Percentiles rank a stretch among this genome's conserved stretches.
Conservation (phyloP, 2,797 vertebrate species). For the Zalophus californianus region DNA sequence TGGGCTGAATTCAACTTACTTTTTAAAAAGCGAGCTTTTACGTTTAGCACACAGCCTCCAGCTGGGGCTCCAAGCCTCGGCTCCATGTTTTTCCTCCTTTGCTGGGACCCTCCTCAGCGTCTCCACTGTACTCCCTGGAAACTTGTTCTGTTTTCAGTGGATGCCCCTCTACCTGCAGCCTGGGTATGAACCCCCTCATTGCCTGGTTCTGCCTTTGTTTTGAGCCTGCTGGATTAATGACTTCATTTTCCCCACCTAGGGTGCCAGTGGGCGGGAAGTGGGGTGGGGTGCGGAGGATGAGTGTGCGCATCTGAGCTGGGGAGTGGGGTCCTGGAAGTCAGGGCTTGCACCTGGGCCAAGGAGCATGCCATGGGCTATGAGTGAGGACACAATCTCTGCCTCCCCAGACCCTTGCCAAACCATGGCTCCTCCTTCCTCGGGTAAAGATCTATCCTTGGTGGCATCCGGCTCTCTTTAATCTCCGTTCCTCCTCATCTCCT, state of each 20-base stretch:
- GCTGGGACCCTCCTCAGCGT: not conserved
- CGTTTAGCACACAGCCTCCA: not conserved
- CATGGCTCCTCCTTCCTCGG: not conserved
- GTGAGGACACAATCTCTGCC: not conserved
- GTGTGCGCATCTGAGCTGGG: no score
- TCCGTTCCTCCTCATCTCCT: not conserved
- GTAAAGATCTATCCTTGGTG: not conserved
- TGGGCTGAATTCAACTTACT: not conserved
- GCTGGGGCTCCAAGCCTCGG: not conserved
- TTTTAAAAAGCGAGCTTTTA: not conserved
- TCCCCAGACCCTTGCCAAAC: not conserved
- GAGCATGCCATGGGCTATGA: not conserved
- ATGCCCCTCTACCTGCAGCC: not conserved
- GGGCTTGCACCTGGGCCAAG: not conserved
- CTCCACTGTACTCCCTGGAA: not conserved
- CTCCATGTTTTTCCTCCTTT: not conserved
- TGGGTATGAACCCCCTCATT: not conserved
- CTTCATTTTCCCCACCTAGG: not conserved
- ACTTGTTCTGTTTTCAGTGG: not conserved
- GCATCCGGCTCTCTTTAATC: not conserved
- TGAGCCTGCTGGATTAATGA: not conserved
- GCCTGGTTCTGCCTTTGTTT: not conserved
- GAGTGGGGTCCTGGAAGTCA: no score
- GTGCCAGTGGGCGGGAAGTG: no score
- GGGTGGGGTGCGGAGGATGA: not conserved